These are phyloP conservation scores for Drosophila baimaii DNA, from an alignment of 1,140 invertebrate genomes.

Conservation along the genomic window DNA sequence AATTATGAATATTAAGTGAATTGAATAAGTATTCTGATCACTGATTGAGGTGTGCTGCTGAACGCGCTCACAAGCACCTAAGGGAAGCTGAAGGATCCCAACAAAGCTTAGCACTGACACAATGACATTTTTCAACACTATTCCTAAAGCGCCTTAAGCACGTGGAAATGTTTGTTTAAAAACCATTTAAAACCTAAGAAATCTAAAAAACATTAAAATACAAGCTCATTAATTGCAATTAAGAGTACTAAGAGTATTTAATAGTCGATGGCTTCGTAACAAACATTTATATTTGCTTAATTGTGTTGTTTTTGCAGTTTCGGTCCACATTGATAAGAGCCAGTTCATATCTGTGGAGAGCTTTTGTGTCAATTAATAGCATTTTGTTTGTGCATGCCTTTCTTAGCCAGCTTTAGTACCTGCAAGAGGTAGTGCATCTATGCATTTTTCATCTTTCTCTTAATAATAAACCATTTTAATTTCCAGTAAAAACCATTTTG, in stretches of 20 bases:
- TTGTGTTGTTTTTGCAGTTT: background rate
- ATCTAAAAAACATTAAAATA: background rate
- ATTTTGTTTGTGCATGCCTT: background rate
- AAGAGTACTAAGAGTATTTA: conserved; percentile 3
- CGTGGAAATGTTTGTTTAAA: background rate
- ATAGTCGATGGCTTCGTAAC: background rate
- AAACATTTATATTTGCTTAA: background rate
- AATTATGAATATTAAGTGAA: no score
- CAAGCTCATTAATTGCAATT: background rate
- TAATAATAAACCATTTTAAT: background rate
- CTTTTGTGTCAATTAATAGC: conserved; percentile 2
- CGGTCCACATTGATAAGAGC: background rate
- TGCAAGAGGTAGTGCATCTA: background rate
- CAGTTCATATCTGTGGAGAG: background rate
- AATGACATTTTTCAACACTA: no score
- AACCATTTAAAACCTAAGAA: no score
- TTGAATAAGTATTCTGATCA: no score
- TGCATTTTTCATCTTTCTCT: background rate
- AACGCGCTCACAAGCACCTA: no score
- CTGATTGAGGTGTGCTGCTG: no score
- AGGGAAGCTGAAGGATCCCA: no score
- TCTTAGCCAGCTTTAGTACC: background rate
- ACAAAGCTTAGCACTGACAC: no score
- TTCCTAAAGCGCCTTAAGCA: no score
- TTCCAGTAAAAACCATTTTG: background rate